phyloP scores from a whole-genome alignment of 2,113 vertebrate species.

The Thermophis baileyi region DNA sequence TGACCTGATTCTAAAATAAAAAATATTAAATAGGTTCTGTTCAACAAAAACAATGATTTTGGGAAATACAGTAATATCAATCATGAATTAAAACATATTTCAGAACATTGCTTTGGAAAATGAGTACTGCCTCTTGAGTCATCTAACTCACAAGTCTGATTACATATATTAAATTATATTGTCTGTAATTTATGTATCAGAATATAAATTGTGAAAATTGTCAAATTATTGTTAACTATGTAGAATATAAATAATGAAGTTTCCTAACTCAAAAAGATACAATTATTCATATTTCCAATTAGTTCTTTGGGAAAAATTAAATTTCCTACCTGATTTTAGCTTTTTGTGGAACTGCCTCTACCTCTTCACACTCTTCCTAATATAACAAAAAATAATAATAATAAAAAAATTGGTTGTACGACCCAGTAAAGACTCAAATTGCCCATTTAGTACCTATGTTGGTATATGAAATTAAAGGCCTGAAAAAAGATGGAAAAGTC shows the following conservation, averaged over 20 bases:
- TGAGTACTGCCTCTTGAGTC: not conserved
- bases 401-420: not conserved
- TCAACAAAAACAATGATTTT: not conserved
- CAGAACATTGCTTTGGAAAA: not conserved
- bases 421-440: slow-evolving; percentile 4
- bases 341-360: slow-evolving; percentile 17
- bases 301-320: not conserved
- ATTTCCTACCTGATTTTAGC: slow-evolving; percentile 36
- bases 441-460: not conserved
- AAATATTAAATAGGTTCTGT: not conserved
- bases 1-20: not conserved
- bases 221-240: not conserved
- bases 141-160: not conserved
- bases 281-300: not conserved
- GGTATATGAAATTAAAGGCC: not conserved
- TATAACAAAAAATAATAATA: slow-evolving; percentile 12
- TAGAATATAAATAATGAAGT: not conserved
- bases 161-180: not conserved
- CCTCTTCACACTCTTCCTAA: slow-evolving; percentile 46
- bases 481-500: not conserved
- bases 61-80: not conserved
- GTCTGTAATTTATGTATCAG: not conserved
- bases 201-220: not conserved
- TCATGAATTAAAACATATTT: not conserved
- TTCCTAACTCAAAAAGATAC: not conserved